Base-by-base conservation (phyloP, 2,888 invertebrate genomes). In the Marronus borbonicus region DNA sequence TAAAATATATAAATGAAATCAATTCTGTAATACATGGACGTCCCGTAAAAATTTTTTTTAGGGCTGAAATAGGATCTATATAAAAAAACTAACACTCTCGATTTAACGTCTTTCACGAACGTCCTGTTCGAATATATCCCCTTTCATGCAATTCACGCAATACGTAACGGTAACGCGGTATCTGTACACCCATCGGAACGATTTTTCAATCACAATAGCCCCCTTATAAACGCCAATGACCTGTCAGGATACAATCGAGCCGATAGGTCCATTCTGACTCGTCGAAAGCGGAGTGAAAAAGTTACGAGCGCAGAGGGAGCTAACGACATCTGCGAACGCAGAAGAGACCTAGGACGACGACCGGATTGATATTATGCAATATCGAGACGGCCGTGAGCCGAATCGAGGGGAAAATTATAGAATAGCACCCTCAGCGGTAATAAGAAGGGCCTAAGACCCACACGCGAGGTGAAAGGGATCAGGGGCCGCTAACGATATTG, bases 341-440 rank as follows among this genome's bases (percentile, higher is more conserved):
- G 50, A 50, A 5, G 12, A 8, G 14, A 62, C 24, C 31, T 14
- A 62, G 28, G 12, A 24, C 31, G 24, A 28, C 12, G 62, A 24
- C 31, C 62, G 28, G 31, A 62, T 62, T 62, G 62, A 62, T 62
- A 62, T 62, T 28, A 62, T 62, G 31, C 62, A 62, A 62, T 62
- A 62, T 62, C 62, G 62, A 10, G 24, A 24, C 62, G 31, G 28
- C 31, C 31, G 62, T 31, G 60, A 60, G 62, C 24, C 31, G 62
- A 62, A 62, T 28, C 12, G 62, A 12, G 28, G 7, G 24, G 62
- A 62, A 62, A 28, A 31, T 62, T 62, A 62, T 62, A 14, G 62
- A 62, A 62, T 62, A 12, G 10, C 60, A 28, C 60, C 60, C 28
- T 17, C 60, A 24, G 62, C 62, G 12, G 8, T 44, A 44, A 44